Conservation (phyloP, 1,140 invertebrate species). For the Antheraea pernyi region DNA sequence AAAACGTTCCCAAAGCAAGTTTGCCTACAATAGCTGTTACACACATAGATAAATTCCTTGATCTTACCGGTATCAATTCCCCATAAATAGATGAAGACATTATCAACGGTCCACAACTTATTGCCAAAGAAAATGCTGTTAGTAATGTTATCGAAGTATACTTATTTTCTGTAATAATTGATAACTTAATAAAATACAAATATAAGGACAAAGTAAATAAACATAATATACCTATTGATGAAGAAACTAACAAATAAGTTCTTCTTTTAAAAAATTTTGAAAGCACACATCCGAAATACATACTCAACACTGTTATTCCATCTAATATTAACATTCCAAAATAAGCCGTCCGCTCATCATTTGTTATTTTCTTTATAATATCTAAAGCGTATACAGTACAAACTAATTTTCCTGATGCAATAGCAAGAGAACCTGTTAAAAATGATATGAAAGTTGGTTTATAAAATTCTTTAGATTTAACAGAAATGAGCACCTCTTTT, state of each 20-base stretch:
- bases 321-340: slow-evolving; percentile 41
- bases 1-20: too few relatives aligned
- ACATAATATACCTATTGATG: slow-evolving; percentile 22
- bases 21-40: too few relatives aligned
- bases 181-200: slow-evolving; percentile 30
- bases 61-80: too few relatives aligned
- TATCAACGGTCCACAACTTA: slow-evolving; percentile 38
- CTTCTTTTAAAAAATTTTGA: slow-evolving; percentile 31
- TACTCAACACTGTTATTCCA: slow-evolving; percentile 34
- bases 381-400: slow-evolving; percentile 41
- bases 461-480: slow-evolving; percentile 30
- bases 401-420: slow-evolving; percentile 38
- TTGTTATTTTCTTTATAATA: slow-evolving; percentile 40
- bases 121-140: slow-evolving; percentile 28
- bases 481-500: slow-evolving; percentile 7
- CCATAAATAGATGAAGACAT: too few relatives aligned
- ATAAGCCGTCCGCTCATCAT: slow-evolving; percentile 27
- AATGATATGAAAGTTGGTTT: slow-evolving; percentile 29
- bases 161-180: slow-evolving; percentile 27
- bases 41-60: too few relatives aligned
- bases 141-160: slow-evolving; percentile 30
- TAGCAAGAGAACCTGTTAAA: slow-evolving; percentile 18
- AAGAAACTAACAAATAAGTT: slow-evolving; percentile 26
- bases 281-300: slow-evolving; percentile 32
- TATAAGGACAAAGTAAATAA: slow-evolving; percentile 33